A percentile compares a stretch with the other conserved stretches of the same genome.
Conservation (phyloP, 2,113 vertebrate genomes). For the Oryctolagus cuniculus region mOryCun1.1 NC_091449.1:33113001-33113500, state of each 20-base stretch:
- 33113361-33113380: not conserved
- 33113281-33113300: not conserved
- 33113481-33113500: not conserved
- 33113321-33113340: not conserved
- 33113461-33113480: not conserved
- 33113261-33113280: not conserved
- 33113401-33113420: not conserved
- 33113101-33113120: not conserved
- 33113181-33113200: not conserved
- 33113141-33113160: not conserved
- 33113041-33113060: not conserved
- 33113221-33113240: not conserved
- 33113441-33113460: not conserved
- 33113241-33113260: not conserved
- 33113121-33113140: fast-evolving
- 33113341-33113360: not conserved
- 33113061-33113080: not conserved
- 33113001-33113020: not conserved
- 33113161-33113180: not conserved
- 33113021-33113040: not conserved
- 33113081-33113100: not conserved
- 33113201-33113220: not conserved
- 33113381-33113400: not conserved
- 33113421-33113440: not conserved
- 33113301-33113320: not conserved